Evolutionary conservation across 2,888 invertebrate genomes (phyloP).

Genomic region (Eutolmus rufibarbis): DNA sequence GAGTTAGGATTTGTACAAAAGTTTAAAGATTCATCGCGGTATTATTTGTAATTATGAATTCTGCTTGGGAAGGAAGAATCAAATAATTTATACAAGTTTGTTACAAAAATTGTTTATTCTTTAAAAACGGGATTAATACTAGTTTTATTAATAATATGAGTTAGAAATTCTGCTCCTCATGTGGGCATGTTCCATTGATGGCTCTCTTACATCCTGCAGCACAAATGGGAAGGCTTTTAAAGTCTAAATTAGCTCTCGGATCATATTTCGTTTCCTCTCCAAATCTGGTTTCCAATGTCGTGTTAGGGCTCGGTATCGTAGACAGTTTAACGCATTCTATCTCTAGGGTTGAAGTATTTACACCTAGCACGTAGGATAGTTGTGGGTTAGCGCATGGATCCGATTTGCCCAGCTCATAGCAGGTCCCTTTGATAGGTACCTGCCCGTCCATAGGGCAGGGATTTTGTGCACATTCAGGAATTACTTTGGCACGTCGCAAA

Average conservation of each 20-base stretch:
- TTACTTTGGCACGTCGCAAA: slow-evolving; percentile 64
- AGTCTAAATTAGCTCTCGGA: slow-evolving; percentile 34
- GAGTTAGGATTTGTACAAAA: background rate
- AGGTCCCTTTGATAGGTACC: slow-evolving; percentile 59
- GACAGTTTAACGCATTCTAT: slow-evolving; percentile 66
- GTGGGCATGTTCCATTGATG: slow-evolving; percentile 54
- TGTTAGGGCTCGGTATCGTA: slow-evolving; percentile 30
- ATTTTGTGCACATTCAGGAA: slow-evolving; percentile 70
- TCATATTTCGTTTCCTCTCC: slow-evolving; percentile 49
- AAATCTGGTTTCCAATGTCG: slow-evolving; percentile 55
- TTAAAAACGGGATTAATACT: background rate
- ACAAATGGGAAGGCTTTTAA: slow-evolving; percentile 52
- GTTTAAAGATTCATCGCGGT: background rate
- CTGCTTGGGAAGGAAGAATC: background rate
- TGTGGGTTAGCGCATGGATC: slow-evolving; percentile 57
- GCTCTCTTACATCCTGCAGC: slow-evolving; percentile 53
- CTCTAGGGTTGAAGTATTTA: slow-evolving; percentile 68
- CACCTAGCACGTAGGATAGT: slow-evolving; percentile 65
- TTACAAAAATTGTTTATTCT: background rate
- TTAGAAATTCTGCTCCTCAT: background rate
- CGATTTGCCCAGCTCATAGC: slow-evolving; percentile 54
- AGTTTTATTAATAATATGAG: background rate
- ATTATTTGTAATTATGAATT: background rate
- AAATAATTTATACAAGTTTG: background rate
- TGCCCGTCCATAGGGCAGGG: slow-evolving; percentile 67